Evolutionary conservation across 2,888 invertebrate genomes (phyloP), one percentile per base, ranked within the genome.

Genomic region (Xylota segnis): DNA sequence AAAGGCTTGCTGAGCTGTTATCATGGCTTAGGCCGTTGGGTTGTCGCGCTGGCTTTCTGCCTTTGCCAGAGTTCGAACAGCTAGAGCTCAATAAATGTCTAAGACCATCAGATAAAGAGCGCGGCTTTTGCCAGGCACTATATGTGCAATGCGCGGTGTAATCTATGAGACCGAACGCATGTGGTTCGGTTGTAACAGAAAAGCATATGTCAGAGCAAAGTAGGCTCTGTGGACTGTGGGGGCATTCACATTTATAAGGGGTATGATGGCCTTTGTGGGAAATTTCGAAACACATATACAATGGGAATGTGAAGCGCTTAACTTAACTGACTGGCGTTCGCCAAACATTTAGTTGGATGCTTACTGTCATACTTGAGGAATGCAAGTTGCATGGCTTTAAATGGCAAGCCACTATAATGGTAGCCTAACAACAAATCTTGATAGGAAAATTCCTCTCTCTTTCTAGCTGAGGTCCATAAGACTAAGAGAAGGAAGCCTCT

Each of bases 11-110:
- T 54, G 5, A 23, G 27, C 29, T n/a, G 29, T 82, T 82, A 82
- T 86, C 81, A 81, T 54, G 34, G 29, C 9, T 29, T 61, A n/a
- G 58, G 43, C 12, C 9, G 50, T 52, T 56, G 18, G 66, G 78
- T 78, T 81, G 84, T 81, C 84, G 84, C 84, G 84, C 71, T 59
- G 32, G 34, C 45, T 58, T 70, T 63, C 29, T 56, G 59, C 16
- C 10, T 58, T 47, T 43, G 23, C 70, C 37, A 50, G 63, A 70
- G 78, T 63, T 65, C 18, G 70, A 23, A 23, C 75, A 63, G 72
- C 56, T 71, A 61, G 71, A 71, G 79, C 86, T 72, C 86, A 86
- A 86, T 82, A 86, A 86, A 86, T 82, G 86, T 82, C 82, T 56
- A 63, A 77, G 29, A 50, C 63, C 59, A 82, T 86, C 86, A 82